Base-by-base conservation (phyloP, 2,888 invertebrate species). In the Drosophila austrosaltans region DNA sequence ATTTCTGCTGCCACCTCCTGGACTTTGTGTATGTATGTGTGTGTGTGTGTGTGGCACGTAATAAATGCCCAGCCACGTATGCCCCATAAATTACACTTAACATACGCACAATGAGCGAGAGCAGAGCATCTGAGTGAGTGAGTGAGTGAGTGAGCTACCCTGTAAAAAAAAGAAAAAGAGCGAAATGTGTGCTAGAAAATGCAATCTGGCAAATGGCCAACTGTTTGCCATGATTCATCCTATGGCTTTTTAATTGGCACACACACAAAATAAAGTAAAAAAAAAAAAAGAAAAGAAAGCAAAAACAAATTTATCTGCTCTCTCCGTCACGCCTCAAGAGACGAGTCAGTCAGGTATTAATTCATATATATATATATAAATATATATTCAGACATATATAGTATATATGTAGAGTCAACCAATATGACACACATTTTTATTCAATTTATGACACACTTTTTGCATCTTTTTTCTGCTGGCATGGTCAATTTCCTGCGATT, bases 31-130 rank as follows among this genome's bases (percentile, higher is more conserved):
- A 4, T 28, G 28, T 28, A 4, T 28, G 28, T 28, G 5, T 57
- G 28, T 28, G 2, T 28, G 4, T 36, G 56, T 40, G 63, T 36
- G 56, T 40, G 66, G 58, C 82, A 84, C 77, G 81, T 80, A 78
- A 82, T 82, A 77, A 83, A 86, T 83, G 84, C 78, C 48, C 59
- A 69, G 81, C 80, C 83, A 85, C 83, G 85, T 85, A 78, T 83
- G 85, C 59, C 69, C 65, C 75, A 84, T 84, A 84, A 84, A 84
- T 85, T 73, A 80, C 82, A 72, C 72, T 85, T 83, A 77, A 75
- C 71, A 64, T 60, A 61, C 42, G 63, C 69, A 78, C 70, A 53
- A 75, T 73, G 75, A 66, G 73, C 10, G 12, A 28, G 42, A 22
- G n/a, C 3, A 32, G 5, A 36, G 2, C 36, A 36, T 36, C 36